A percentile compares a stretch with the other conserved stretches of the same genome.
phyloP scores from a whole-genome alignment of 92 coral and sea anemone genomes.

The Montipora capitata region DNA sequence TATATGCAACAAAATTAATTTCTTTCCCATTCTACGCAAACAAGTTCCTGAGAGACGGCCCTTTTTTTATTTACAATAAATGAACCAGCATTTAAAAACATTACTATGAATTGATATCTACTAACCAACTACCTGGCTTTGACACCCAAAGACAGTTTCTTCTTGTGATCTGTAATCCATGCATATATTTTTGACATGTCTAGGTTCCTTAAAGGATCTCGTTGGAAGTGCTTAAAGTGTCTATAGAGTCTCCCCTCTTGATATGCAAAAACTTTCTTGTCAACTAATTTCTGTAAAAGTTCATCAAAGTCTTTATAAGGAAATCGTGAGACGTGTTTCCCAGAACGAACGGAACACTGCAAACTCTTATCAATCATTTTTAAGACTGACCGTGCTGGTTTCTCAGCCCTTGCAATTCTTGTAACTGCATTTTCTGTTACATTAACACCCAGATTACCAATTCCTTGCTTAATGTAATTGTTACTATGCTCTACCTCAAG shows the following conservation, averaged over 20 bases:
- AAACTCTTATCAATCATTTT: conserved; percentile 41
- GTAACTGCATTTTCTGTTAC: conserved; percentile 52
- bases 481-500: no score
- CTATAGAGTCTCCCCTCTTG: conserved; percentile 44
- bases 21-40: no score
- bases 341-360: conserved; percentile 51
- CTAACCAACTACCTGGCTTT: no score
- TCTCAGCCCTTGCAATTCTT: conserved; percentile 64
- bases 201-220: conserved; percentile 32
- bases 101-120: no score
- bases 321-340: conserved; percentile 26
- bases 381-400: conserved; percentile 34
- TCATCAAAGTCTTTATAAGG: conserved; percentile 43
- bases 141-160: neutral
- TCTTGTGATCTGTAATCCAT: neutral
- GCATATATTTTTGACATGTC: conserved; percentile 40
- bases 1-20: no score
- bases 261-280: conserved; percentile 16
- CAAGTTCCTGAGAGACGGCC: no score
- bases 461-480: conserved; percentile 27
- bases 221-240: conserved; percentile 43
- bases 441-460: conserved; percentile 14
- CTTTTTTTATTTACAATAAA: no score
- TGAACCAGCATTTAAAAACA: no score
- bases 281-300: conserved; percentile 27